These are phyloP conservation scores for Drosophila pectinifera DNA, from an alignment of 1,140 invertebrate species.

Conservation along the genomic window DNA sequence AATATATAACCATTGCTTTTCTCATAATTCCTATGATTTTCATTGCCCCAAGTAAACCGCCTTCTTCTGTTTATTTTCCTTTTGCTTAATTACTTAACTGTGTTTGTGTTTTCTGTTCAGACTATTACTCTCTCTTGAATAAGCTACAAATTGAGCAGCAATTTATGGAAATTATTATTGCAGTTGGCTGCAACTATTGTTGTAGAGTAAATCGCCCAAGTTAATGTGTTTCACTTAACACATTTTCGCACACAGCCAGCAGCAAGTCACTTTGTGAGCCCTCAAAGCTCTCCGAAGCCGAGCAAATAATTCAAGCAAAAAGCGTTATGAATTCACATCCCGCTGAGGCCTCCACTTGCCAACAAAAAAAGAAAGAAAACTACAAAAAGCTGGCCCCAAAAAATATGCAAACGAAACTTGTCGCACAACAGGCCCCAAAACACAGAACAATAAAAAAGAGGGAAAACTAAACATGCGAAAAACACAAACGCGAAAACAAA, in stretches of 20 bases:
- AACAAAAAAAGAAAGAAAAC: constrained; percentile 12
- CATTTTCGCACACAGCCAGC: constrained; percentile 13
- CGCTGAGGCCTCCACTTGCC: constrained; percentile 7
- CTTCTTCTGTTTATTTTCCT: constrained; percentile 7
- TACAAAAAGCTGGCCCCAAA: constrained; percentile 32
- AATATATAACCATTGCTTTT: not conserved
- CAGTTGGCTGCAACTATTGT: constrained; percentile 3
- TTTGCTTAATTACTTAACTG: not conserved
- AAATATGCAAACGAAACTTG: constrained; percentile 66
- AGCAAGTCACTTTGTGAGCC: constrained; percentile 7
- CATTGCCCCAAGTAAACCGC: not conserved
- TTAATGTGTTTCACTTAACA: constrained; percentile 20
- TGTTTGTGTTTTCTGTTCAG: not conserved
- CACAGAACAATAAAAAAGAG: constrained; percentile 13
- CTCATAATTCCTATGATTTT: not conserved
- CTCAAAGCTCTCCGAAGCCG: constrained; percentile 12
- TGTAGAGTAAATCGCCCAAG: constrained; percentile 8
- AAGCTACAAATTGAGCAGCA: not conserved
- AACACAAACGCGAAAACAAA: constrained; percentile 41
- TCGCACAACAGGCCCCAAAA: constrained; percentile 5
- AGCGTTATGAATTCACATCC: constrained; percentile 30
- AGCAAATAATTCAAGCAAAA: constrained; percentile 18
- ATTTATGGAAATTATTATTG: not conserved
- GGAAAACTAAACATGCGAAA: constrained; percentile 11
- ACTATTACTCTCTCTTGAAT: not conserved